Base-by-base conservation (phyloP, 2,888 invertebrate genomes). In the Drosophila trichaetosa region DNA sequence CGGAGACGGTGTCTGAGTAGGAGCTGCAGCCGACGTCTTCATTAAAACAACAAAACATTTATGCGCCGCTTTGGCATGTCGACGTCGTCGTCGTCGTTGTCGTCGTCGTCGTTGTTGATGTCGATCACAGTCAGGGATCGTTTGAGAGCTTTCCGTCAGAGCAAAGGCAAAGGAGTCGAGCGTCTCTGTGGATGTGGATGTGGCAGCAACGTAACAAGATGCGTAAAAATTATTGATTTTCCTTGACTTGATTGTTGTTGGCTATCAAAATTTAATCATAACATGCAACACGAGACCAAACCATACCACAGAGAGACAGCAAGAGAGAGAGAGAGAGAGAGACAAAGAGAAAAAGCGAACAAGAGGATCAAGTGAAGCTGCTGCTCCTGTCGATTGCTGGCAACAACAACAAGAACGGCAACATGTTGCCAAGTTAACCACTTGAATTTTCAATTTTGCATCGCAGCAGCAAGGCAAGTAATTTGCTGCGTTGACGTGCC, bases 201-300 rank as follows among this genome's bases (percentile, higher is more conserved):
- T 61, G 76, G 62, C 64, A 38, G 56, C 60, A 79, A 52, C 79
- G 86, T 90, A 92, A 92, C 91, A 91, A 92, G 90, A 91, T 89
- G 90, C 89, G 90, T 91, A 85, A 89, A 91, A 92, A 88, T 91
- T 91, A 91, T 91, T 91, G 91, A 91, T 92, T 91, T 91, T 89
- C 90, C 83, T 71, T 80, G 90, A 86, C 89, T 86, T 86, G 86
- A 89, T 87, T 87, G 87, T 87, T 89, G 89, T 87, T 87, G 86
- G 86, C 89, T 87, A 91, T 88, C 90, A 83, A 90, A 84, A 90
- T 90, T 90, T 90, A 91, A 91, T 90, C 90, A 89, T 82, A 90
- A 88, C 89, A 90, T 90, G 87, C 87, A 79, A 64, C 79, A 69
- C 69, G 62, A 69, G 69, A 40, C 65, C 51, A 54, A 40, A 56